Evolutionary conservation across 2,797 vertebrate species (phyloP).

Genomic region (Protonibea diacanthus): DNA sequence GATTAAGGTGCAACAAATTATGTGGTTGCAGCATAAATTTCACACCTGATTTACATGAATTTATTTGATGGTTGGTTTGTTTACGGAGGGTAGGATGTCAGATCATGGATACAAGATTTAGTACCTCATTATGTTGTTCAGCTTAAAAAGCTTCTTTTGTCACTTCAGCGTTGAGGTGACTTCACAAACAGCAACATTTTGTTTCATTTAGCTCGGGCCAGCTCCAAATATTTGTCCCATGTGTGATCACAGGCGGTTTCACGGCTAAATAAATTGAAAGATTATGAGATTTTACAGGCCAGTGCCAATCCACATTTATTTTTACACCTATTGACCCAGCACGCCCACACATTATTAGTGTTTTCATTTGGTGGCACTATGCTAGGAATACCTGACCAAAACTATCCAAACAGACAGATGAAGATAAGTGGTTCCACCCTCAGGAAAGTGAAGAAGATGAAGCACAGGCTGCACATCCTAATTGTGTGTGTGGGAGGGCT

Average conservation of each 20-base stretch:
- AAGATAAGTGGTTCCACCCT: neutral
- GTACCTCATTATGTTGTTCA: conserved; percentile 12
- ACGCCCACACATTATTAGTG: neutral
- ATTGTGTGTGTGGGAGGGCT: no score
- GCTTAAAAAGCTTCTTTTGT: conserved; percentile 20
- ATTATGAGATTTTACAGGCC: conserved; percentile 17
- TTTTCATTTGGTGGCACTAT: neutral
- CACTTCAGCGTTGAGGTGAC: conserved; percentile 13
- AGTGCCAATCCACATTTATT: neutral
- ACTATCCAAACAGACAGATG: neutral
- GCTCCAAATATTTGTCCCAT: conserved; percentile 21
- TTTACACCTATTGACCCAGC: neutral
- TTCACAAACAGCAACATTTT: conserved; percentile 40
- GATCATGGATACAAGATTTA: conserved; percentile 12
- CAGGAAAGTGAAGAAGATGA: neutral
- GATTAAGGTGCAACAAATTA: conserved; percentile 8
- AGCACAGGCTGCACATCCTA: neutral
- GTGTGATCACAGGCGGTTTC: conserved; percentile 14
- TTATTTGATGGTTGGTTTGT: conserved; percentile 27
- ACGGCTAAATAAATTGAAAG: conserved; percentile 11
- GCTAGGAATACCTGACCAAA: neutral
- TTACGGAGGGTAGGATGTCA: neutral
- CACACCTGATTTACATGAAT: conserved; percentile 18
- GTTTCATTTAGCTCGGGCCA: neutral
- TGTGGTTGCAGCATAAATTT: conserved; percentile 5